A percentile compares a stretch with the other conserved stretches of the same genome.
Evolutionary conservation across 2,888 invertebrate genomes (phyloP).

Genomic region (Xanthia togata): DNA sequence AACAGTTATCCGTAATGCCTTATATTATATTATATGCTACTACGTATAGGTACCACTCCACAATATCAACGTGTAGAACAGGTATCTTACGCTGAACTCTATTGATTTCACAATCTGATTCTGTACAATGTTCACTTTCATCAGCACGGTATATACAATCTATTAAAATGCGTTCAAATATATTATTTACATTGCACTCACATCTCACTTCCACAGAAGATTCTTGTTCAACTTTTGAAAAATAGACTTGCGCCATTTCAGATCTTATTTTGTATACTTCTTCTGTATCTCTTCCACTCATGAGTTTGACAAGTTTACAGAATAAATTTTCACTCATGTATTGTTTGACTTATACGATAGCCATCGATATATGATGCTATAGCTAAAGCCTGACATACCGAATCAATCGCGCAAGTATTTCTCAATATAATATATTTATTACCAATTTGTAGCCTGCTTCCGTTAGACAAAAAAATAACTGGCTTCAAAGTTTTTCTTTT

Average conservation of each 20-base stretch:
- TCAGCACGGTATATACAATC: conserved; percentile 52
- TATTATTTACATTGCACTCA: conserved; percentile 31
- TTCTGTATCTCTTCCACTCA: conserved; percentile 37
- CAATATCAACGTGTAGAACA: too few species aligned
- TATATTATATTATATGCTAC: too few species aligned
- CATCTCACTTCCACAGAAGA: conserved; percentile 26
- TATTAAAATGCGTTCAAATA: conserved; percentile 54
- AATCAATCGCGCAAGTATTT: conserved; percentile 38
- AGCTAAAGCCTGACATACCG: conserved; percentile 45
- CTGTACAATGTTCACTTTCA: conserved; percentile 23
- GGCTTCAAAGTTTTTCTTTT: conserved; percentile 40
- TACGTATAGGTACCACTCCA: too few species aligned
- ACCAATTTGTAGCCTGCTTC: conserved; percentile 42
- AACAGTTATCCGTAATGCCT: too few species aligned
- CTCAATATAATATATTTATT: conserved; percentile 38
- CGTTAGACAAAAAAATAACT: conserved; percentile 46
- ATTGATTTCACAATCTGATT: too few species aligned
- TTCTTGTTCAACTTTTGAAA: conserved; percentile 36
- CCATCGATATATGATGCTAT: conserved; percentile 42
- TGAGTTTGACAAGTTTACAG: conserved; percentile 38
- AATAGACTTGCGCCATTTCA: too few species aligned
- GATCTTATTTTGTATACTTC: conserved; percentile 36
- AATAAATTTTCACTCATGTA: conserved; percentile 44
- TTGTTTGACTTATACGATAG: conserved; percentile 44
- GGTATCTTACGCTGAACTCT: too few species aligned